Conservation (phyloP, 2,888 invertebrate species). For the Congeria kusceri region DNA sequence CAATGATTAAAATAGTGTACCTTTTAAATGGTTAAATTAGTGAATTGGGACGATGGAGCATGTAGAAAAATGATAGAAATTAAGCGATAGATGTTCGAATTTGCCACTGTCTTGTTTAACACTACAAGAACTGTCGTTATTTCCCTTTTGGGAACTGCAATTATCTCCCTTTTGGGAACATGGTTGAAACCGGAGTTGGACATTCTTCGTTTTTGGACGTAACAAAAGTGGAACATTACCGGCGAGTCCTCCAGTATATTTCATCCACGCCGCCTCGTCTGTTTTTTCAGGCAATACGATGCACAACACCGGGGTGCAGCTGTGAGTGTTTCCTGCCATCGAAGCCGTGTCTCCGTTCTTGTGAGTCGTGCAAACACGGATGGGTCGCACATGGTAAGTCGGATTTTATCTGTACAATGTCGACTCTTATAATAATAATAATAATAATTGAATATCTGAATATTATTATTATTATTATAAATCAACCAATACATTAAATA, state of each 20-base stretch:
- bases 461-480: too few relatives aligned
- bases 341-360: conserved; percentile 89
- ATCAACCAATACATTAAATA: too few relatives aligned
- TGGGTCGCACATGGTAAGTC: conserved; percentile 92
- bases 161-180: conserved; percentile 14
- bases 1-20: too few relatives aligned
- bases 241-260: conserved; percentile 68
- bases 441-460: too few relatives aligned
- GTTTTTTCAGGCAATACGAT: conserved; percentile 86
- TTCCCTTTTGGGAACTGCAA: background rate
- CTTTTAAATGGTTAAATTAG: too few relatives aligned
- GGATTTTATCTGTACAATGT: too few relatives aligned
- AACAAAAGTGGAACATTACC: conserved; percentile 68
- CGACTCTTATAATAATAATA: too few relatives aligned
- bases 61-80: too few relatives aligned
- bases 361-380: conserved; percentile 90
- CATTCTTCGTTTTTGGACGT: conserved; percentile 61
- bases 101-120: too few relatives aligned
- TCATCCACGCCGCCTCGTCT: conserved; percentile 70
- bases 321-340: conserved; percentile 91
- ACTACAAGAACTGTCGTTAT: too few relatives aligned
- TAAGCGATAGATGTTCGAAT: too few relatives aligned
- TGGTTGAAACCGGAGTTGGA: conserved; percentile 56
- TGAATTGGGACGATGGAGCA: too few relatives aligned
- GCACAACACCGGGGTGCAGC: conserved; percentile 89